A percentile compares a stretch with the other conserved stretches of the same genome.
Conservation (phyloP, 2,888 invertebrate species). For the Callyntrura guangdongensis region DNA sequence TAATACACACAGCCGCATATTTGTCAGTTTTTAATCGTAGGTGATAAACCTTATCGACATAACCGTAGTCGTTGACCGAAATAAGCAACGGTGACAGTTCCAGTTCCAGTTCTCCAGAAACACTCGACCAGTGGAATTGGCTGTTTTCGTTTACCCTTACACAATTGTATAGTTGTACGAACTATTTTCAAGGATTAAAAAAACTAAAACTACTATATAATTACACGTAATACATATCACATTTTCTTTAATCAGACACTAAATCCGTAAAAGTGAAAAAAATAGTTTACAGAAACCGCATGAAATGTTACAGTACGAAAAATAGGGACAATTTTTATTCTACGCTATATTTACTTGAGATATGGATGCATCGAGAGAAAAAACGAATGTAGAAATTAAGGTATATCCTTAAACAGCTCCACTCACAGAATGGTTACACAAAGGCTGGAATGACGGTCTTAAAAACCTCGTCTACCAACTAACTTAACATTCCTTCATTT, state of each 20-base stretch:
- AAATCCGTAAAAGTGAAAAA: not conserved
- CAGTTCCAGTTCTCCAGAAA: conserved; percentile 12
- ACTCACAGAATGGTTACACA: conserved; percentile 27
- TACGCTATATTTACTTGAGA: too few relatives aligned
- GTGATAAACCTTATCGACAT: too few relatives aligned
- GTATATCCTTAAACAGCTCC: not conserved
- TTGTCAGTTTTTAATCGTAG: too few relatives aligned
- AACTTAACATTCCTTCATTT: too few relatives aligned
- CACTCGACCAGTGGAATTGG: conserved; percentile 28
- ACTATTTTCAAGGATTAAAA: too few relatives aligned
- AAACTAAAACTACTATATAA: not conserved
- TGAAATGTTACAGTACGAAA: not conserved
- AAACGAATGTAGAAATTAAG: conserved; percentile 21
- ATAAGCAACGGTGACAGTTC: conserved; percentile 26
- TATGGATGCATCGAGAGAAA: too few relatives aligned
- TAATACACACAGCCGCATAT: too few relatives aligned
- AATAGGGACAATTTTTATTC: not conserved
- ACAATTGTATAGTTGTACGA: too few relatives aligned
- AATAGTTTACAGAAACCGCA: not conserved
- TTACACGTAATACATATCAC: conserved; percentile 11
- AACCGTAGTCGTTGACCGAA: too few relatives aligned
- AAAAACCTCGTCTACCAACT: conserved; percentile 10
- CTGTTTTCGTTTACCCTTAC: not conserved
- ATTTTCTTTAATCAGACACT: too few relatives aligned
- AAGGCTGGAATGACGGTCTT: conserved; percentile 24